Conservation (phyloP, 2,113 vertebrate species). For the Meles meles region DNA sequence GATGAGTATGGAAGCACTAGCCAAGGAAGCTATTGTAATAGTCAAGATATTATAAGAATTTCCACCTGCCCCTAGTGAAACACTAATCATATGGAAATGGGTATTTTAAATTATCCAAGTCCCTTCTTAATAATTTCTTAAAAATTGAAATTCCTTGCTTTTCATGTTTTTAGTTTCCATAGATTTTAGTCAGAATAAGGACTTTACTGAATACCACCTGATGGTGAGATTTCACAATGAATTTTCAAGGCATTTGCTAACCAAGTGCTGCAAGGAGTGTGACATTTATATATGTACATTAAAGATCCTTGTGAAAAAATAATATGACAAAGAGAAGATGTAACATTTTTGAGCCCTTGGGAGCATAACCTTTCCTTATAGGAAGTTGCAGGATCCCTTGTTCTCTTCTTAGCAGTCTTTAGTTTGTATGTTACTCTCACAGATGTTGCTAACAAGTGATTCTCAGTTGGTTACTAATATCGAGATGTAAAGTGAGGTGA, state of each 20-base stretch:
- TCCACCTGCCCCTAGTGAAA: neutral
- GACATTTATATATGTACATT: neutral
- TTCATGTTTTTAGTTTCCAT: neutral
- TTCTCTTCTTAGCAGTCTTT: neutral
- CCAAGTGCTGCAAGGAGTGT: neutral
- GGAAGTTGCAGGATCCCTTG: neutral
- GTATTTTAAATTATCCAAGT: slow-evolving; percentile 14
- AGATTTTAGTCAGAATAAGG: neutral
- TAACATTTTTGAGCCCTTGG: neutral
- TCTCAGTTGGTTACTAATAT: neutral
- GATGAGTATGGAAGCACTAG: neutral
- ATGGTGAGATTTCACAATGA: neutral
- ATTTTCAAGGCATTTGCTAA: neutral
- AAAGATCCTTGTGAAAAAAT: neutral
- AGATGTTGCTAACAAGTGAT: neutral
- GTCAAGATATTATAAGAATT: neutral
- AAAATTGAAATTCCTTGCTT: neutral
- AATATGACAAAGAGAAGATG: neutral
- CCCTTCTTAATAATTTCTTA: neutral
- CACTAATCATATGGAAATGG: neutral
- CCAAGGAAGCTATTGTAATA: neutral
- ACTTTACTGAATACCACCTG: neutral
- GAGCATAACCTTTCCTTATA: neutral
- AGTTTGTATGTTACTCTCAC: neutral
- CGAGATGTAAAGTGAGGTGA: neutral